Base-by-base conservation (phyloP, 2,888 invertebrate genomes). In the Rhopalosiphum nymphaeae region DNA sequence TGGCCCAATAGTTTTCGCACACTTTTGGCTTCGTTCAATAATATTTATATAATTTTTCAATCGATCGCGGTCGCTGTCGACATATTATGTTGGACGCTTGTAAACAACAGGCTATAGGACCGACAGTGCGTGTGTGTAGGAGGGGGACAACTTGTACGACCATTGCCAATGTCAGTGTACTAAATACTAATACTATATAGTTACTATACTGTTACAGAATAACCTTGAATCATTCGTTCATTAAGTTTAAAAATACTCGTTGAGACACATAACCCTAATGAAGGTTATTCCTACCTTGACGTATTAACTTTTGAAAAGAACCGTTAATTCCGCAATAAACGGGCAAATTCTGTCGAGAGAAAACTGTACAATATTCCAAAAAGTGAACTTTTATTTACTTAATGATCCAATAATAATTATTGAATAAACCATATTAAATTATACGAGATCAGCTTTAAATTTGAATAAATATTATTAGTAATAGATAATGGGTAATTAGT, bases 171-270 rank as follows among this genome's bases (percentile, higher is more conserved):
- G 88, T 92, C 88, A 53, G 67, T 67, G 42, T 92, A 78, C 67
- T 67, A 87, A 61, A 49, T 67, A 44, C 44, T 36, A 56, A 36
- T 56, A 26, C 36, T 89, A 44, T 57, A 44, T 57, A 36, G 29
- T 25, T 88, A 36, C 67, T 44, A 46, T 42, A 78, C 36, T 91
- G 26, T 46, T 46, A 67, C n/a, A 4, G n/a, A 86, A 57, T 92
- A 42, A 88, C 92, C 92, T 88, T 92, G 46, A 36, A 9, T 9
- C 87, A 21, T 88, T 88, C 87, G 67, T 87, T 92, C 87, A 92
- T 88, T 42, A 53, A 42, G 87, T 92, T 92, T 92, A 92, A 92
- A 92, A 92, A 88, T 88, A 92, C 61, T 67, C 53, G 67, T 92
- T 61, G 87, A 57, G 91, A 86, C 57, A 57, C 86, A 42, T 86